These are phyloP conservation scores for Eucidaris tribuloides DNA, from an alignment of 35 echinoderm and acorn worm species.

Conservation along the genomic window DNA sequence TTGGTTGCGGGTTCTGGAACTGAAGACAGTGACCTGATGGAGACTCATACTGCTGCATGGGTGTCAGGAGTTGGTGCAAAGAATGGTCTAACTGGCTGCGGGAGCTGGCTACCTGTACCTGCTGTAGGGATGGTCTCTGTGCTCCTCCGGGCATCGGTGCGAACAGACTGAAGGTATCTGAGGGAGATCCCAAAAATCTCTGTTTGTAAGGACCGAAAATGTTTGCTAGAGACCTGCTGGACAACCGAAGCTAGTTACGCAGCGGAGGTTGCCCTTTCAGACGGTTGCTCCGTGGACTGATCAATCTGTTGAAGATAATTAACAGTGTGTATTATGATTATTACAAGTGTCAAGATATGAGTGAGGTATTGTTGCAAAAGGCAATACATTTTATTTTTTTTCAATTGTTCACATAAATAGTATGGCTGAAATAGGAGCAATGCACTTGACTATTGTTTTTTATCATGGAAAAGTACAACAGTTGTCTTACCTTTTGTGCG, in stretches of 20 bases:
- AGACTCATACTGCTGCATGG: neutral
- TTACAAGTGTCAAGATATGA: too few species aligned
- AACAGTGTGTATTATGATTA: too few species aligned
- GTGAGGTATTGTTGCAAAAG: too few species aligned
- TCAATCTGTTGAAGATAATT: too few species aligned
- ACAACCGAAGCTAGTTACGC: neutral
- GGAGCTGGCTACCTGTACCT: neutral
- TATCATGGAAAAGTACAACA: too few species aligned
- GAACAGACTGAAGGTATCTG: neutral
- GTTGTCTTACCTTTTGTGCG: too few species aligned
- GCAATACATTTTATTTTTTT: too few species aligned
- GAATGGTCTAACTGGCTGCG: neutral
- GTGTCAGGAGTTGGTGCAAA: neutral
- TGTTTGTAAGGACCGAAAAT: neutral
- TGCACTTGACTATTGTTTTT: too few species aligned
- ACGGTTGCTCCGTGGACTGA: neutral
- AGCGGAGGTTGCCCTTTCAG: neutral
- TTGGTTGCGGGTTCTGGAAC: neutral
- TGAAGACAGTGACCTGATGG: neutral
- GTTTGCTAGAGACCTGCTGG: neutral
- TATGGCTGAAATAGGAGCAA: too few species aligned
- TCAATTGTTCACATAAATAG: too few species aligned
- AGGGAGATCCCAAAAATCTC: neutral
- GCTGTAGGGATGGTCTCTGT: neutral
- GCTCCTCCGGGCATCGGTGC: neutral